Conservation (phyloP, 2,888 invertebrate species). For the Conus canariensis region DNA sequence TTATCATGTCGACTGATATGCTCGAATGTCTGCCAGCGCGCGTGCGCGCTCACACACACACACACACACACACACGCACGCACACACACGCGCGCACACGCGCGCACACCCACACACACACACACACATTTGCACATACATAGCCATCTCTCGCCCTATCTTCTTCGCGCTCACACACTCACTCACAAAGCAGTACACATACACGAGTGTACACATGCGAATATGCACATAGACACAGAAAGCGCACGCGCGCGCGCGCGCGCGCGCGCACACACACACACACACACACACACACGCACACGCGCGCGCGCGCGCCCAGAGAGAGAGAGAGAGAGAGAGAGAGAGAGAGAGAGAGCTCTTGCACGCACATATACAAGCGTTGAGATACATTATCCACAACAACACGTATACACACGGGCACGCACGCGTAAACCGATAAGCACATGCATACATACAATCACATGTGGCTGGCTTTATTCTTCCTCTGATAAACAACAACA, state of each 20-base stretch:
- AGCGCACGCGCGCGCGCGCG: background rate
- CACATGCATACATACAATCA: background rate
- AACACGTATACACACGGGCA: background rate
- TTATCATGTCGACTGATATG: background rate
- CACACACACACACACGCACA: slow-evolving; percentile 8
- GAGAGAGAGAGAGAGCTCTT: too few species aligned
- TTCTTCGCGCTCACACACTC: too few species aligned
- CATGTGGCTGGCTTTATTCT: background rate
- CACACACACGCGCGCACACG: background rate
- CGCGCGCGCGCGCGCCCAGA: too few species aligned
- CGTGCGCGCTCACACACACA: background rate
- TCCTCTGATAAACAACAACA: too few species aligned
- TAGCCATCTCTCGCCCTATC: too few species aligned
- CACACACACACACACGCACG: background rate
- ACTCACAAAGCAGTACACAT: too few species aligned
- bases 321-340: too few species aligned
- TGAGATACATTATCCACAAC: background rate
- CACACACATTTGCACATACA: background rate
- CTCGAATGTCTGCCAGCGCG: background rate
- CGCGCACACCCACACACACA: background rate
- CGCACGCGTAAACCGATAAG: background rate
- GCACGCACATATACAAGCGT: background rate
- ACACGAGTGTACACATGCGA: too few species aligned
- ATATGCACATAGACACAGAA: too few species aligned
- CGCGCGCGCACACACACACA: background rate